Conservation (phyloP, 2,113 vertebrate genomes). For the Ophthalmolycus amberensis region DNA sequence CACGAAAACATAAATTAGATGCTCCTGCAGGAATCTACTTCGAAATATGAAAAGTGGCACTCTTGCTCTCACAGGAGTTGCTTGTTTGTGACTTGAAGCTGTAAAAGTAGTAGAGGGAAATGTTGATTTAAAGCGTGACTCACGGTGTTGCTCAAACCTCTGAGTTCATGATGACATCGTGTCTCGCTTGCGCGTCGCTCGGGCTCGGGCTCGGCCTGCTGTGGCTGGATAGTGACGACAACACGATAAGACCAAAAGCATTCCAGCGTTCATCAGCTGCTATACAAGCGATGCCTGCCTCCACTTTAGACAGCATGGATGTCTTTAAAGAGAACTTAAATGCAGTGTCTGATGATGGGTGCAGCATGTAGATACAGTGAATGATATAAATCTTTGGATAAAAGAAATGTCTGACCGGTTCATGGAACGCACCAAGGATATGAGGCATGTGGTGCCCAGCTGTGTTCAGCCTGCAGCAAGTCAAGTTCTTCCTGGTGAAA, state of each 20-base stretch:
- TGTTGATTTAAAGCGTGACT: slow-evolving; percentile 54
- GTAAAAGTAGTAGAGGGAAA: slow-evolving; percentile 31
- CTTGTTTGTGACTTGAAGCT: slow-evolving; percentile 7
- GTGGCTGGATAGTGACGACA: slow-evolving; percentile 54
- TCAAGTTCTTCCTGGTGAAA: slow-evolving; percentile 33
- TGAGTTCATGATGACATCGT: slow-evolving; percentile 45
- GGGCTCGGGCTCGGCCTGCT: slow-evolving; percentile 14
- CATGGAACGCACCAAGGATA: slow-evolving; percentile 30
- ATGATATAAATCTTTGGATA: slow-evolving; percentile 53
- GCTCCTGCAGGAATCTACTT: background rate
- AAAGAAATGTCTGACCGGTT: slow-evolving; percentile 52
- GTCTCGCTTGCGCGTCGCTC: slow-evolving; percentile 41
- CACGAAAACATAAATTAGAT: slow-evolving; percentile 21
- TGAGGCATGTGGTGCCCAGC: slow-evolving; percentile 77
- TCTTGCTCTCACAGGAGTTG: slow-evolving; percentile 24
- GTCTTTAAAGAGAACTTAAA: slow-evolving; percentile 58
- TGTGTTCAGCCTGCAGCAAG: slow-evolving; percentile 56
- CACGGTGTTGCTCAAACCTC: slow-evolving; percentile 24
- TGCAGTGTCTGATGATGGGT: slow-evolving; percentile 50
- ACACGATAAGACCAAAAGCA: slow-evolving; percentile 73
- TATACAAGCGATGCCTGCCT: slow-evolving; percentile 62
- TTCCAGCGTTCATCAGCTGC: slow-evolving; percentile 63
- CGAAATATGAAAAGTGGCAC: slow-evolving; percentile 28
- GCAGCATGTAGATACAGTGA: slow-evolving; percentile 40
- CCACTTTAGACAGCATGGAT: slow-evolving; percentile 64